Base-by-base conservation (phyloP, 2,797 vertebrate species). In the Glyptemys insculpta region DNA sequence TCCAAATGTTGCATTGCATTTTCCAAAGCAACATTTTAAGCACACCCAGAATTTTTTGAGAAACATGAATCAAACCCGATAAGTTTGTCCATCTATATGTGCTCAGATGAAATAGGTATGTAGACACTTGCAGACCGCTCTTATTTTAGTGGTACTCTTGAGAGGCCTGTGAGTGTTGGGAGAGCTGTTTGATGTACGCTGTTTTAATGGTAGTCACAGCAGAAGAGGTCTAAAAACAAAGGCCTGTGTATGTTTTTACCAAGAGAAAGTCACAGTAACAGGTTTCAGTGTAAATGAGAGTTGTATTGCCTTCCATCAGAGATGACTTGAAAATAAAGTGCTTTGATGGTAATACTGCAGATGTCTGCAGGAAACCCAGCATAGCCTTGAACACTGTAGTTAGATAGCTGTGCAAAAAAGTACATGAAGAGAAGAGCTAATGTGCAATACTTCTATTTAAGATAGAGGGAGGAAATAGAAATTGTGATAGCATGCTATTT, bases 401-500 rank as follows among this genome's bases (percentile, higher is more conserved):
- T 98, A 98, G 97, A 98, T 97, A 98, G 98, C 98, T 98, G 98
- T 86, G 98, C 98, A 97, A 98, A 98, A 98, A 98, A 98, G 98
- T 98, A 97, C 96, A 97, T 95, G 97, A 98, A 98, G 97, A 97
- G 96, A 98, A 98, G 97, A 97, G 94, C 98, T 98, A 98, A 98
- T 98, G 98, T 98, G 97, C 98, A 97, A 96, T 98, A 98, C 97
- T 98, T 98, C 98, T 98, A 98, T 98, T 98, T 98, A 98, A 98
- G 98, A 98, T 98, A 98, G 98, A 98, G 97, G 98, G 98, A 98
- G 98, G 98, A 98, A 98, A 98, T 98, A 98, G 98, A 98, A 98
- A 98, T 98, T 98, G 98, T 98, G 98, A 98, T 98, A 98, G 98
- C 98, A 98, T 98, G 98, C 98, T 98, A 98, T 98, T 98, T 98